phyloP scores from a whole-genome alignment of 2,113 vertebrate genomes.

The Nothocercus julius region DNA sequence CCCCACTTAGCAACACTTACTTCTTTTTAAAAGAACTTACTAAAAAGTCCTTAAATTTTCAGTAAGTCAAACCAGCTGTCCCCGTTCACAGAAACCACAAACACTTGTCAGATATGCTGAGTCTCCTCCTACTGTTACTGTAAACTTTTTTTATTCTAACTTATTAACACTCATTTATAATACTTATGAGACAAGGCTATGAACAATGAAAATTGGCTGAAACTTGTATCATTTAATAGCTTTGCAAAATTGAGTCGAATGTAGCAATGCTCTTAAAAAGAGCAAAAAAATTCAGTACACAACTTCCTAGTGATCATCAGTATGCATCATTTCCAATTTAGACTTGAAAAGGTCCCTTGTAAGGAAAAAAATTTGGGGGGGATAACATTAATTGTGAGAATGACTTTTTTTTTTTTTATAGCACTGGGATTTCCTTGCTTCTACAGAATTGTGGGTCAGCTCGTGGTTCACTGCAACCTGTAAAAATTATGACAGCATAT shows the following conservation, averaged over 20 bases:
- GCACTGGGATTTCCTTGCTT: not conserved
- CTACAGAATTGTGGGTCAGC: not conserved
- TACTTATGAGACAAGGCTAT: not conserved
- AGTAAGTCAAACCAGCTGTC: not conserved
- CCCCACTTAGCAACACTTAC: not conserved
- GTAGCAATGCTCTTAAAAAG: not conserved
- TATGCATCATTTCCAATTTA: not conserved
- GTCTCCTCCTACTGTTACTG: not conserved
- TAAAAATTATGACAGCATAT: not conserved
- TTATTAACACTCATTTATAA: not conserved
- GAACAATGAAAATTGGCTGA: not conserved
- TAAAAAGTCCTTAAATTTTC: not conserved
- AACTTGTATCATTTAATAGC: not conserved
- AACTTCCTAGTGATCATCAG: not conserved
- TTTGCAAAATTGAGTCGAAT: not conserved
- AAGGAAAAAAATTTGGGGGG: not conserved
- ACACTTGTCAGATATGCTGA: constrained; percentile 4
- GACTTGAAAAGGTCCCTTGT: not conserved
- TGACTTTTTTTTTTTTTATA: not conserved
- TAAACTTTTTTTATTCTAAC: not conserved
- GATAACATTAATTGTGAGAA: not conserved
- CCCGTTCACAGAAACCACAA: not conserved
- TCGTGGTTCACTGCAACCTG: not conserved
- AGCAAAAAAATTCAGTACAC: not conserved
- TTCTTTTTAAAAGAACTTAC: not conserved